These are phyloP conservation scores for Pitangus sulphuratus DNA, from an alignment of 2,797 vertebrate genomes.

Conservation along the genomic window DNA sequence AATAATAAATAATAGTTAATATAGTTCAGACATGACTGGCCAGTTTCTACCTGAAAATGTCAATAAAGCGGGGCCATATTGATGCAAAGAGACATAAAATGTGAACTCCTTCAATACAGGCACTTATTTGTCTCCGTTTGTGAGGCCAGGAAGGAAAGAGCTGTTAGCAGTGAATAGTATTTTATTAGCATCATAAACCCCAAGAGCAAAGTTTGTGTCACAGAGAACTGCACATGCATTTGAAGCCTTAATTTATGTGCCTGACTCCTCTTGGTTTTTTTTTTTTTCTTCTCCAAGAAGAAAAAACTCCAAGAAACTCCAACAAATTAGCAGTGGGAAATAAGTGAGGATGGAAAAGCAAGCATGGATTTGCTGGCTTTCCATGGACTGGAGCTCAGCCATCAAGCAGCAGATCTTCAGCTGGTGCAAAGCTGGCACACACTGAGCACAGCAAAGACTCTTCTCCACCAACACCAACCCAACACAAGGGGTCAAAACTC, in stretches of 20 bases:
- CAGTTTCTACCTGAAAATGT: constrained; percentile 30
- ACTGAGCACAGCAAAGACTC: neutral
- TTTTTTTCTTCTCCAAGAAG: no score
- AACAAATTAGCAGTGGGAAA: neutral
- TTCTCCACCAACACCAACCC: neutral
- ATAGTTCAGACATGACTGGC: neutral
- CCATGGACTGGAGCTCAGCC: neutral
- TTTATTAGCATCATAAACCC: constrained; percentile 70
- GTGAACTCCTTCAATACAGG: constrained; percentile 36
- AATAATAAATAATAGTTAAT: constrained; percentile 37
- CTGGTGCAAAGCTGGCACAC: neutral
- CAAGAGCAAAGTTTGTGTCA: constrained; percentile 72
- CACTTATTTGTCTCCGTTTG: constrained; percentile 54
- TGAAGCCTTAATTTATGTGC: constrained; percentile 56
- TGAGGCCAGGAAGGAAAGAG: constrained; percentile 39
- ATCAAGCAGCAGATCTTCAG: neutral
- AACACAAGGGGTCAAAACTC: fast-evolving
- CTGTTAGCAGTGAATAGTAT: constrained; percentile 56
- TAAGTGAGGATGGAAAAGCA: fast-evolving
- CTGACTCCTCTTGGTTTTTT: neutral
- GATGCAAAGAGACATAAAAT: constrained; percentile 57
- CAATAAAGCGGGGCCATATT: constrained; percentile 28
- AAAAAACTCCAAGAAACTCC: neutral
- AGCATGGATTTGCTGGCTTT: neutral
- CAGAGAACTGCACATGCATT: constrained; percentile 53